phyloP scores from a whole-genome alignment of 2,113 vertebrate species.

The Pedetes capensis region DNA sequence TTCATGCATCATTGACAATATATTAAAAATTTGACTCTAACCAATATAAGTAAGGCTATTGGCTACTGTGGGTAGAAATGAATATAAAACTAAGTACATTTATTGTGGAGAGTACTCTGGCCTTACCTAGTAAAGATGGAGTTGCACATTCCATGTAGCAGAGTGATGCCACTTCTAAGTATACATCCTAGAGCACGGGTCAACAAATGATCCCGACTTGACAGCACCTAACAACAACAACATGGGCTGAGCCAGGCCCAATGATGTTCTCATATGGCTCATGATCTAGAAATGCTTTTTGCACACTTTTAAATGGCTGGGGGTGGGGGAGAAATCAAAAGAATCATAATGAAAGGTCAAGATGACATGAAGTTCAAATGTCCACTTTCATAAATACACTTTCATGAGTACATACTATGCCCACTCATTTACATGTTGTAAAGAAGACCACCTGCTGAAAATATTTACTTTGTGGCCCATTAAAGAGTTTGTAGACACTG shows the following conservation, averaged over 20 bases:
- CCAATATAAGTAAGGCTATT: not conserved
- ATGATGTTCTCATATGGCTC: not conserved
- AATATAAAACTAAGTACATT: not conserved
- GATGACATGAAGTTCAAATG: conserved; percentile 8
- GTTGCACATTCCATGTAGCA: not conserved
- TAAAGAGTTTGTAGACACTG: not conserved
- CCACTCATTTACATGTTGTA: not conserved
- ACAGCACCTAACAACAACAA: too few relatives aligned
- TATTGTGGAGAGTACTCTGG: not conserved
- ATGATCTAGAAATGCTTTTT: not conserved
- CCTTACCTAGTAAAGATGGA: not conserved
- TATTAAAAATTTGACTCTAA: not conserved
- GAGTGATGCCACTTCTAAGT: not conserved
- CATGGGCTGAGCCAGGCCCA: not conserved
- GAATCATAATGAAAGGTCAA: not conserved
- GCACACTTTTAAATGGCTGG: not conserved
- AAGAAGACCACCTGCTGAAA: not conserved
- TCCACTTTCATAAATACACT: not conserved
- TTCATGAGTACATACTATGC: too few relatives aligned
- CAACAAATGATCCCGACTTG: too few relatives aligned
- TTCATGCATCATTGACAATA: not conserved
- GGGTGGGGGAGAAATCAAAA: not conserved
- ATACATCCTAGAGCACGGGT: not conserved
- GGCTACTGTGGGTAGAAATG: not conserved
- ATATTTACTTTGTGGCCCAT: not conserved